Conservation (phyloP, 2,888 invertebrate species). For the Zaprionus lineosus region DNA sequence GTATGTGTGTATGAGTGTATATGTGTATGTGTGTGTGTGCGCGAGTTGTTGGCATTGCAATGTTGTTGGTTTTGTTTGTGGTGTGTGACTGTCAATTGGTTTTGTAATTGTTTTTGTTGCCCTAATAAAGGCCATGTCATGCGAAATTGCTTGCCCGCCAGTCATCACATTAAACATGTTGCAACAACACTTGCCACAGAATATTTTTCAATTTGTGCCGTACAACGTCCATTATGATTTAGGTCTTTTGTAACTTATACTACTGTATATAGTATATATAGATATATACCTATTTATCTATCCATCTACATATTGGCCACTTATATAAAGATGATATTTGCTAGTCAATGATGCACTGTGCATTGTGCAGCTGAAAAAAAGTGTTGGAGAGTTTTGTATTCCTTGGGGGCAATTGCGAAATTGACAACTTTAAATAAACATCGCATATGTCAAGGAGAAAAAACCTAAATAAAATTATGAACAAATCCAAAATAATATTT, state of each 20-base stretch:
- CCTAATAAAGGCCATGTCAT: conserved; percentile 44
- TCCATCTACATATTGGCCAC: too few species aligned
- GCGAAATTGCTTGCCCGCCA: conserved; percentile 50
- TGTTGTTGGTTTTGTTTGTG: conserved; percentile 60
- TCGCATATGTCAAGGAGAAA: too few species aligned
- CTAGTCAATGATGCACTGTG: conserved; percentile 12
- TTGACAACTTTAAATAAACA: conserved; percentile 28
- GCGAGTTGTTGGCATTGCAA: too few species aligned
- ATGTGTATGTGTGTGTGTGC: conserved; percentile 14
- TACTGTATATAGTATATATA: conserved; percentile 2
- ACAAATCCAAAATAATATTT: too few species aligned
- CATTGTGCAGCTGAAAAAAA: neutral
- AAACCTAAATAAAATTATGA: too few species aligned
- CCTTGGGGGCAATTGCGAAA: conserved; percentile 16
- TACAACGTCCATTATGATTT: conserved; percentile 49
- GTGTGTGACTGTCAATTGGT: conserved; percentile 73
- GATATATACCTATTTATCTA: too few species aligned
- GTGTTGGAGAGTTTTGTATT: conserved; percentile 6
- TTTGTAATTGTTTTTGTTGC: conserved; percentile 42
- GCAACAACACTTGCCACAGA: conserved; percentile 11
- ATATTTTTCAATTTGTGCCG: conserved; percentile 50
- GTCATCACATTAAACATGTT: conserved; percentile 37
- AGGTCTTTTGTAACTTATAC: conserved; percentile 20
- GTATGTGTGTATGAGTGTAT: conserved; percentile 15
- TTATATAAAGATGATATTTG: too few species aligned